Evolutionary conservation across 2,797 vertebrate genomes (phyloP), one percentile per base, ranked within the genome.

Genomic region (Peromyscus eremicus): DNA sequence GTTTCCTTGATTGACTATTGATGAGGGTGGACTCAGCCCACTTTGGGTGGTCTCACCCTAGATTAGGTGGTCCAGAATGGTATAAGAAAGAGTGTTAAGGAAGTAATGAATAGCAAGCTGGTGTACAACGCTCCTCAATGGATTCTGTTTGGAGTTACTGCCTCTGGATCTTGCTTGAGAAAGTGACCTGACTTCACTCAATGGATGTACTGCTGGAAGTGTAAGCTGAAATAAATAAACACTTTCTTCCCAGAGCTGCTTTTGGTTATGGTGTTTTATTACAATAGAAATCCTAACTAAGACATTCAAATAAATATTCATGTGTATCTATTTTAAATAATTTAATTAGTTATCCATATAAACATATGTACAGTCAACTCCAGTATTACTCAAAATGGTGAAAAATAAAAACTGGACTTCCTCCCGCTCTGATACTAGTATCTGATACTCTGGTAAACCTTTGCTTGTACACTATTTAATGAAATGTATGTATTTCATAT

Each of bases 341-440:
- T 79, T 92, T 19, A 77, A 62, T 83, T 92, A 83, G 21, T 64
- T 88, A 71, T 12, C 2, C 2, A 76, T 12, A 76, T n/a, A 87
- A 71, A 12, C 1, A 60, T n/a, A 46, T 7, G 34, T 12, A 66
- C 0, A 7, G 9, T 1, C 21, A 60, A 77, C 34, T 82, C 43
- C 0, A 77, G 73, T 37, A 87, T 93, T 86, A 91, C 85, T 96
- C 29, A 77, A 32, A 92, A 64, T 3, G 4, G 11, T 93, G 82
- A 84, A 70, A 95, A 55, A 77, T 55, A n/a, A 32, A n/a, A 89
- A 89, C 13, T n/a, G 49, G 32, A 80, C 1, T 91, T 94, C 5
- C 76, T 92, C 16, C 0, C 23, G 13, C 14, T 91, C 2, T 89
- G 43, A 76, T 73, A 57, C 13, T 87, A 12, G 34, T 16, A 55